Conservation (phyloP, 2,113 vertebrate species). For the Kryptolebias marmoratus region DNA sequence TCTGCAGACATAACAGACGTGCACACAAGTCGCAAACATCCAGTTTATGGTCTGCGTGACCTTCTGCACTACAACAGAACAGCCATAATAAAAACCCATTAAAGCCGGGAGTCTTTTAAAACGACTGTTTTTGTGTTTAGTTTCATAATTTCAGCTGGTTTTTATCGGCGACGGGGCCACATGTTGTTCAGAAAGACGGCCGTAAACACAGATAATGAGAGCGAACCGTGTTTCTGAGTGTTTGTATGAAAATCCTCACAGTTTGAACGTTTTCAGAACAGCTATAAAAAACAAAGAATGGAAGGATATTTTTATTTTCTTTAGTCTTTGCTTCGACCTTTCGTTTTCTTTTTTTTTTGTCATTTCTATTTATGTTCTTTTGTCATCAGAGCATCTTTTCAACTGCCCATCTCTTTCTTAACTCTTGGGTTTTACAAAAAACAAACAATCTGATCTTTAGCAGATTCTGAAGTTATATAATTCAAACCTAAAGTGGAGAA, state of each 20-base stretch:
- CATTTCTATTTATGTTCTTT: no score
- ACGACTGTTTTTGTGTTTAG: conserved; percentile 18
- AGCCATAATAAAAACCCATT: conserved; percentile 8
- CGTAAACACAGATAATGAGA: conserved; percentile 48
- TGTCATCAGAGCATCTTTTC: conserved; percentile 10
- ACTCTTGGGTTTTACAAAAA: no score
- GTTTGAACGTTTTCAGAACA: not conserved
- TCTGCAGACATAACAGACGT: not conserved
- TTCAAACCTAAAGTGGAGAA: no score
- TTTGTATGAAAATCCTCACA: not conserved
- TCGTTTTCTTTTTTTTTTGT: no score
- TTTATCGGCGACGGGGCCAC: conserved; percentile 19
- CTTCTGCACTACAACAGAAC: conserved; percentile 15
- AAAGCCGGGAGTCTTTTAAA: conserved; percentile 12
- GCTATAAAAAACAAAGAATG: not conserved
- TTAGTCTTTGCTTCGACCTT: no score
- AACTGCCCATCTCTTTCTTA: not conserved
- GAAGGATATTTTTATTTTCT: not conserved
- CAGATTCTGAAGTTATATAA: no score
- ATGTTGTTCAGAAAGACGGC: not conserved
- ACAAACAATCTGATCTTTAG: no score
- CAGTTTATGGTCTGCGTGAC: conserved; percentile 50
- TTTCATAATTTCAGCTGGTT: conserved; percentile 11
- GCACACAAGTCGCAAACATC: conserved; percentile 7
- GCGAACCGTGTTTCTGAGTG: not conserved